Evolutionary conservation across 2,797 vertebrate genomes (phyloP).

Genomic region (Rallus crepitans): DNA sequence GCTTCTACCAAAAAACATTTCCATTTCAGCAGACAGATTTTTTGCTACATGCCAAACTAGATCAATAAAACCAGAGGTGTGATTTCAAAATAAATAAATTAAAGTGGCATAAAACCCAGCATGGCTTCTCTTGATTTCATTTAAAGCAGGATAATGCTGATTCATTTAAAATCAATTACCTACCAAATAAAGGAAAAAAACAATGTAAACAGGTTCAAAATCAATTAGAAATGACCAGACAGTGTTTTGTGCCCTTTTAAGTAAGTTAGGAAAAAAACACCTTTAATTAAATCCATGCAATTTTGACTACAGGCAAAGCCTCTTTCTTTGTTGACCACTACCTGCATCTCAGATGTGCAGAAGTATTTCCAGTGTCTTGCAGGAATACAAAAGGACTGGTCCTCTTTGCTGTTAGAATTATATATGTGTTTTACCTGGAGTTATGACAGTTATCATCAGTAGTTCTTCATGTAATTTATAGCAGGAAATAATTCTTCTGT

Average conservation of each 20-base stretch:
- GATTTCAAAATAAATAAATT: not conserved
- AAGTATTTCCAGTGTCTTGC: not conserved
- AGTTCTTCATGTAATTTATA: not conserved
- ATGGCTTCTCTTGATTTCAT: not conserved
- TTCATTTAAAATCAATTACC: not conserved
- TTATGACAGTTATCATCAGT: not conserved
- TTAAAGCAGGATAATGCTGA: not conserved
- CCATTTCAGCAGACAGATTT: not conserved
- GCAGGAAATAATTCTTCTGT: not conserved
- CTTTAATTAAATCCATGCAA: not conserved
- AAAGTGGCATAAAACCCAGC: not conserved
- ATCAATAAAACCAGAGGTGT: not conserved
- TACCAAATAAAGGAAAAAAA: not conserved
- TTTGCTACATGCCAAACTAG: not conserved
- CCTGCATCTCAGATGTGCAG: not conserved
- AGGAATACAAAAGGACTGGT: not conserved
- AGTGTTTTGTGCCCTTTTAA: not conserved
- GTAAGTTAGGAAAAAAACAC: not conserved
- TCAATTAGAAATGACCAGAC: not conserved
- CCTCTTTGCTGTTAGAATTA: not conserved
- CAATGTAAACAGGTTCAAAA: not conserved
- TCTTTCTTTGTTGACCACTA: not conserved
- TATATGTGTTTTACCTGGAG: not conserved
- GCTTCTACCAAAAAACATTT: not conserved
- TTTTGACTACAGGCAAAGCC: not conserved